These are phyloP conservation scores for Melanotaenia trifasciata DNA, from an alignment of 2,797 vertebrate species.

Conservation along the genomic window DNA sequence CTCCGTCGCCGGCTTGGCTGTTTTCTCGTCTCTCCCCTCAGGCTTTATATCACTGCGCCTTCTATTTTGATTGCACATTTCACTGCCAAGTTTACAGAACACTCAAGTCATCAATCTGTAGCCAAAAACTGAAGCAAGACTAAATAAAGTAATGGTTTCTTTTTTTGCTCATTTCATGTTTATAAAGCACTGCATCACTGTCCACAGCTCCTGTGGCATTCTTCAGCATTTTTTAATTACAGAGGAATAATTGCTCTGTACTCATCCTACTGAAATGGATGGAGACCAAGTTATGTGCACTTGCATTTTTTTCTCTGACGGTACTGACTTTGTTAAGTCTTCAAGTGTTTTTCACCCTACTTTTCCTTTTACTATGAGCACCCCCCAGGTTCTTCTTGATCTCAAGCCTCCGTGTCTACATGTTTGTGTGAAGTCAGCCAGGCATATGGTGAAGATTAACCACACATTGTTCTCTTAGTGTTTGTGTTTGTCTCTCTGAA, in stretches of 20 bases:
- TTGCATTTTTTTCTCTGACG: constrained; percentile 6
- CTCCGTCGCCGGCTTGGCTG: not conserved
- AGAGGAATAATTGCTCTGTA: not conserved
- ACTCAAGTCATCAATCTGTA: constrained; percentile 25
- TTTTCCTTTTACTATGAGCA: constrained; percentile 13
- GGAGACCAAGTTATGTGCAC: not conserved
- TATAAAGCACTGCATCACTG: not conserved
- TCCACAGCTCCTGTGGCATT: not conserved
- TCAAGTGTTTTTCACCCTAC: not conserved
- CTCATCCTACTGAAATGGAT: not conserved
- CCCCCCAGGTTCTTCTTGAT: constrained; percentile 34
- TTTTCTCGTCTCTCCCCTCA: constrained; percentile 22
- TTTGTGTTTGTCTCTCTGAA: constrained; percentile 51
- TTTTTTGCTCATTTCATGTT: not conserved
- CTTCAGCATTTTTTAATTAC: not conserved
- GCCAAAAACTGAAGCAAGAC: constrained; percentile 20
- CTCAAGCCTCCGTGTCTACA: constrained; percentile 40
- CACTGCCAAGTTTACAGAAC: constrained; percentile 35
- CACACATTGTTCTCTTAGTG: constrained; percentile 60
- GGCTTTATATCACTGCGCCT: constrained; percentile 24
- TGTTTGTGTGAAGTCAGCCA: constrained; percentile 58
- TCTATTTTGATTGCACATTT: constrained; percentile 37
- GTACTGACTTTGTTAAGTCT: constrained; percentile 13
- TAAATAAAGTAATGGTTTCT: constrained; percentile 11
- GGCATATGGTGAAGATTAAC: constrained; percentile 66